Conservation (phyloP, 23 tunicate genomes). For the Ascidia mentula region DNA sequence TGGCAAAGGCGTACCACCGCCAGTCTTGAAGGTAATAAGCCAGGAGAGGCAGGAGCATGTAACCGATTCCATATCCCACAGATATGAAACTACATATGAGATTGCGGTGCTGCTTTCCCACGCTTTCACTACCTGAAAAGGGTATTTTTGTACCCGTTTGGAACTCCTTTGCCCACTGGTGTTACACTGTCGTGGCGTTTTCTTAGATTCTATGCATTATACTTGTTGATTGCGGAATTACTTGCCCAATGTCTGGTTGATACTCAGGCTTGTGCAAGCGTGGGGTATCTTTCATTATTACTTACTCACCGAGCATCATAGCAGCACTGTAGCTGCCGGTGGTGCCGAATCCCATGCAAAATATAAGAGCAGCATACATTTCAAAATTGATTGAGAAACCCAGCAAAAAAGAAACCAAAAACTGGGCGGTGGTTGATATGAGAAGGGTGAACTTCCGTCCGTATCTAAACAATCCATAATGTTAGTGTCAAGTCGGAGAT, state of each 20-base stretch:
- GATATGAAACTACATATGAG: neutral
- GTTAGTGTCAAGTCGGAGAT: too few relatives aligned
- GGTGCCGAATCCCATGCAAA: constrained; percentile 8
- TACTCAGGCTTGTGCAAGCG: too few relatives aligned
- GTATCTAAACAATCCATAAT: too few relatives aligned
- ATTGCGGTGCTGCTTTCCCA: neutral
- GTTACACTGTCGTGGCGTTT: too few relatives aligned
- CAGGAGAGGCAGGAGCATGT: neutral
- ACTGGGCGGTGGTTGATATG: neutral
- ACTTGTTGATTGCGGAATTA: too few relatives aligned
- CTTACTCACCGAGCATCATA: neutral
- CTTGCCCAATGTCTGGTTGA: too few relatives aligned
- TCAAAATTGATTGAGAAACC: constrained; percentile 7
- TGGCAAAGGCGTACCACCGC: neutral
- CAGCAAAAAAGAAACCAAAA: neutral
- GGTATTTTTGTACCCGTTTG: too few relatives aligned
- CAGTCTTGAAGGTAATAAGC: neutral
- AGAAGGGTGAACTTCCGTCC: neutral
- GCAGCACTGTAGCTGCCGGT: constrained; percentile 2
- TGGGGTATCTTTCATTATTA: too few relatives aligned
- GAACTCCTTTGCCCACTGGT: too few relatives aligned
- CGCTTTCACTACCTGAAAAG: neutral
- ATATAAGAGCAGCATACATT: constrained; percentile 1
- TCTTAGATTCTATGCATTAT: too few relatives aligned
- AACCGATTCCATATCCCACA: neutral